Percentiles rank a stretch among this genome's conserved stretches.
phyloP scores from a whole-genome alignment of 2,888 invertebrate genomes.

The Globia sparganii region DNA sequence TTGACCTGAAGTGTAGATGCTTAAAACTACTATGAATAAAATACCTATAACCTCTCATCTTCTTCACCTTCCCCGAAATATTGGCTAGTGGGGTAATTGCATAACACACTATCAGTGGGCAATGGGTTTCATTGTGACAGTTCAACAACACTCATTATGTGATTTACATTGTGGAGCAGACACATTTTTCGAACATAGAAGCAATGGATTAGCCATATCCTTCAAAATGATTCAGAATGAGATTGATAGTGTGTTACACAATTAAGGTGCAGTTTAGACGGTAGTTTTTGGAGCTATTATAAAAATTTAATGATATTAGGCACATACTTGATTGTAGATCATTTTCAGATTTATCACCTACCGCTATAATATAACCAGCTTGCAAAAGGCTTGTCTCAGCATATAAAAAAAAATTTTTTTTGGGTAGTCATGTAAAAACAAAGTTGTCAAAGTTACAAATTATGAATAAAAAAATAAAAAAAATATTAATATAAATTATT shows the following conservation, averaged over 20 bases:
- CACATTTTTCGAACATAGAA: too few relatives aligned
- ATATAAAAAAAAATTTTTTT: background rate
- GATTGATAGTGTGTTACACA: too few relatives aligned
- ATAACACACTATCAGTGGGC: too few relatives aligned
- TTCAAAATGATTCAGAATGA: too few relatives aligned
- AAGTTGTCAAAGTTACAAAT: background rate
- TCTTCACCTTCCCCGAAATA: constrained; percentile 6
- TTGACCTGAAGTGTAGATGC: background rate
- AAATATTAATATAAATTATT: too few relatives aligned
- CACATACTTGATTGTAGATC: constrained; percentile 9
- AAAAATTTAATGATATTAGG: background rate
- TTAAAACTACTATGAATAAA: background rate
- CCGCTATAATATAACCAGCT: constrained; percentile 1
- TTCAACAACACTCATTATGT: too few relatives aligned
- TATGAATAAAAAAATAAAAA: too few relatives aligned
- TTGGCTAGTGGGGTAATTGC: background rate
- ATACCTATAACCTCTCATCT: constrained; percentile 11
- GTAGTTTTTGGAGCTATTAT: background rate
- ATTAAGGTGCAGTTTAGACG: background rate
- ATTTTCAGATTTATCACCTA: constrained; percentile 1
- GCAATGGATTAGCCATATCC: too few relatives aligned
- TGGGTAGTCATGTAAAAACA: background rate
- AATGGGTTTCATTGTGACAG: too few relatives aligned
- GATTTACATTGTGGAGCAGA: too few relatives aligned
- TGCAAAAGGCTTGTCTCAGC: background rate